Base-by-base conservation (phyloP, 2,797 vertebrate genomes). In the Knipowitschia caucasica region DNA sequence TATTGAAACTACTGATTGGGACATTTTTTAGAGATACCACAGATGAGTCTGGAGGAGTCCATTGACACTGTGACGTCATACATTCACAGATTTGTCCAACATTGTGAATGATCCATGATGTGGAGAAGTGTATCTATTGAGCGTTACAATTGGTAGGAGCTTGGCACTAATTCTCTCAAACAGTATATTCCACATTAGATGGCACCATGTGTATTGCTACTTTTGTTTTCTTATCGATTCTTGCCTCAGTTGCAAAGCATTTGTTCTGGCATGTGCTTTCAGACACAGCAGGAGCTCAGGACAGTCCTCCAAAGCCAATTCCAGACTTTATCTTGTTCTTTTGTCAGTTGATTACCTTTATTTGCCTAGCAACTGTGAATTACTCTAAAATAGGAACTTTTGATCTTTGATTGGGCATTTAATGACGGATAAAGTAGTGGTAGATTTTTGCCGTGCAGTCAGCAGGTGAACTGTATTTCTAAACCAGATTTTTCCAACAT, bases 251-350 rank as follows among this genome's bases (percentile, higher is more conserved):
- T 69, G 45, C 54, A 30, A 69, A 60, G 20, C 46, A 17, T 3
- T 43, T 12, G 18, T 39, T 46, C 71, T 73, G 59, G 47, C 24
- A 25, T 44, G 57, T 38, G 50, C 26, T 67, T 77, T 64, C 40
- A 63, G 21, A 23, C 57, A 43, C 68, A 60, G 67, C 68, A 44
- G 54, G 55, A 49, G 65, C 69, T 59, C 59, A 61, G 36, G 58
- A 36, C 50, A 54, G 29, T 52, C 49, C 14, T n/a, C 18, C 18
- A 44, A 56, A 72, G 60, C 25, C 69, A 64, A 43, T 47, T 59
- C 15, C 12, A 30, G n/a, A 11, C 21, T 56, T 66, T 53, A n/a
- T 53, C 34, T 53, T 58, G 39, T 40, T 59, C 40, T 21, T 57
- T 61, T 62, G 24, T 56, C 34, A 53, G n/a, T 67, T 49, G 55